Base-by-base conservation (phyloP, 37 sponge, comb jelly and placozoan species). In the Ianthella basta region DNA sequence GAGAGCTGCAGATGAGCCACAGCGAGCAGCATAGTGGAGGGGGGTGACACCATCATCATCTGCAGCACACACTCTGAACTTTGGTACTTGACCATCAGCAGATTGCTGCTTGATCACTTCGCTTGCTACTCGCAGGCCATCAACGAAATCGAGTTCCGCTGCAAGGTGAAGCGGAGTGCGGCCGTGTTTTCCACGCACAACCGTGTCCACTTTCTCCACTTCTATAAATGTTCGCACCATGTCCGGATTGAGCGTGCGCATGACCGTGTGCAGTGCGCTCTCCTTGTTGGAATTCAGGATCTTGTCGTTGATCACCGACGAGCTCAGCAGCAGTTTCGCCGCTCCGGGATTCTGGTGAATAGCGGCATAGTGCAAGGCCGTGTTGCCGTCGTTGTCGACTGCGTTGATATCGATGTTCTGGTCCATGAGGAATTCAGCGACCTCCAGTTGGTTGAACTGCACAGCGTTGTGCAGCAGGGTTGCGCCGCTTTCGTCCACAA, bases 341-440 rank as follows among this genome's bases (percentile, higher is more conserved):
- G 89, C 83, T 56, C 84, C 89, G 0, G 40, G 24, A 19, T 86
- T 80, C 1, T 72, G 75, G 32, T 89, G 63, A 0, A 27, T 20
- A 29, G 82, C 86, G 35, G 97, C 93, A 57, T 91, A 37, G 66
- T 93, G 97, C 23, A 97, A 68, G 10, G 97, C 91, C 29, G 96
- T 97, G 83, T 92, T 84, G 5, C 95, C 95, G 27, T 91, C 56
- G 14, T 87, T 81, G 55, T 95, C 91, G 44, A 40, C 56, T 44
- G 87, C 87, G 74, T 89, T 81, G 27, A 91, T 25, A 20, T 85
- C 38, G 27, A 82, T 64, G 15, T 93, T 93, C 56, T 84, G 87
- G 36, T 89, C 85, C 24, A 95, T 80, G 53, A 95, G 88, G 65
- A 84, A 92, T 32, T 85, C 55, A 63, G 90, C 92, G 13, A 83